phyloP scores from a whole-genome alignment of 2,797 vertebrate genomes.

The Enteromius paludinosus region DNA sequence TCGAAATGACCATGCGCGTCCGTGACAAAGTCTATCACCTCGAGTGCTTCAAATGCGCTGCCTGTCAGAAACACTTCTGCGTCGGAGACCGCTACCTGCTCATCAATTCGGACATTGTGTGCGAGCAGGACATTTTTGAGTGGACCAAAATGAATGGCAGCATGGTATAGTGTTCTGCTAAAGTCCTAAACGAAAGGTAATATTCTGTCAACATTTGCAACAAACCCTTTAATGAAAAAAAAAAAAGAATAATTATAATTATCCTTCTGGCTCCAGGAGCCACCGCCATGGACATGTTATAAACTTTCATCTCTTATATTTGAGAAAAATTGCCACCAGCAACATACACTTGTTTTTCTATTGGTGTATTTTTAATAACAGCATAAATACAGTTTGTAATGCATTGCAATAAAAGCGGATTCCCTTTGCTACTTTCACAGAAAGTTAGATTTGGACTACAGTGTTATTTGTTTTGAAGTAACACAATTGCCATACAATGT shows the following conservation, averaged over 20 bases:
- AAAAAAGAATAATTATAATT: background rate
- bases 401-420: slow-evolving; percentile 63
- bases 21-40: slow-evolving; percentile 98
- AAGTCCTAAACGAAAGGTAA: background rate
- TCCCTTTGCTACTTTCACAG: slow-evolving; percentile 18
- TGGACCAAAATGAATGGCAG: slow-evolving; percentile 96
- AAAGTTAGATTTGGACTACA: background rate
- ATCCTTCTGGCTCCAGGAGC: slow-evolving; percentile 1
- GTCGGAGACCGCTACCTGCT: slow-evolving; percentile 98
- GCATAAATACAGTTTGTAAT: slow-evolving; percentile 55
- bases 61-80: slow-evolving; percentile 99
- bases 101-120: slow-evolving; percentile 99
- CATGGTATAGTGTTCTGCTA: slow-evolving; percentile 66
- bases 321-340: slow-evolving; percentile 60
- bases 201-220: slow-evolving; percentile 4
- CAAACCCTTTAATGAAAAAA: slow-evolving; percentile 1
- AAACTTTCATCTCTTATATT: background rate
- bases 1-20: slow-evolving; percentile 99
- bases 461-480: slow-evolving; percentile 13
- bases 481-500: background rate
- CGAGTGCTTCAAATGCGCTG: slow-evolving; percentile 98
- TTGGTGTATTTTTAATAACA: slow-evolving; percentile 56
- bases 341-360: slow-evolving; percentile 43
- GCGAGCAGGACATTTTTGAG: slow-evolving; percentile 99
- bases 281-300: background rate